Evolutionary conservation across 1,140 invertebrate genomes (phyloP), one percentile per base, ranked within the genome.

Genomic region (Panagrolaimus sp.): DNA sequence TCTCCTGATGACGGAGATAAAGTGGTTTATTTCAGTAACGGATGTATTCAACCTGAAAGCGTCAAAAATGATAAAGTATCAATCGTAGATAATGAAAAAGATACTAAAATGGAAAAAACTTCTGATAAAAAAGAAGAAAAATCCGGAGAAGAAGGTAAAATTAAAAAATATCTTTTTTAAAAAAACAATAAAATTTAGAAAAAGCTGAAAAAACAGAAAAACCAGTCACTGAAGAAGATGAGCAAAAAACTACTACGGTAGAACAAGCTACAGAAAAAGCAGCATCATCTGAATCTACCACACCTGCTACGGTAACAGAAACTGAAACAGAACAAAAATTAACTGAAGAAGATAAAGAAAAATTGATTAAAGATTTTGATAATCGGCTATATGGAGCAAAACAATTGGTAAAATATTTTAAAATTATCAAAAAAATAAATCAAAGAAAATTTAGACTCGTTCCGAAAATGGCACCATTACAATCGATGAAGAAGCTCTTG

Each of bases 21-120:
- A 63, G 81, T 83, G 12, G 71, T 82, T 46, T 82, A 83, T 65
- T 70, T 82, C 58, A 73, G 82, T 21, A 82, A 82, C 65, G 79
- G 71, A 14, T 82, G 80, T 47, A 43, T 65, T 65, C 26, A 38
- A 38, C 32, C 70, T 15, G 70, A 68, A n/a, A 26, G 14, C 21
- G 44, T 43, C 14, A 17, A 43, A 7, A 24, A 44, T 75, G 64
- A 65, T 48, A 74, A 46, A 66, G 9, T 66, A 15, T 6, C 69
- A n/a, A 55, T 7, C 0, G 38, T 43, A 43, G 44, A 64, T 44
- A 48, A 38, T 55, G 15, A 32, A n/a, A 15, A 58, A 52, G 44
- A 26, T 28, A 1, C 1, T 4, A 6, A 43, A 66, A 66, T 64
- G 7, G 21, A 44, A 46, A 38, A 68, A 46, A 46, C 14, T 69